These are phyloP conservation scores for Scaptomyza reducta DNA, from an alignment of 2,888 invertebrate genomes.

Conservation along the genomic window DNA sequence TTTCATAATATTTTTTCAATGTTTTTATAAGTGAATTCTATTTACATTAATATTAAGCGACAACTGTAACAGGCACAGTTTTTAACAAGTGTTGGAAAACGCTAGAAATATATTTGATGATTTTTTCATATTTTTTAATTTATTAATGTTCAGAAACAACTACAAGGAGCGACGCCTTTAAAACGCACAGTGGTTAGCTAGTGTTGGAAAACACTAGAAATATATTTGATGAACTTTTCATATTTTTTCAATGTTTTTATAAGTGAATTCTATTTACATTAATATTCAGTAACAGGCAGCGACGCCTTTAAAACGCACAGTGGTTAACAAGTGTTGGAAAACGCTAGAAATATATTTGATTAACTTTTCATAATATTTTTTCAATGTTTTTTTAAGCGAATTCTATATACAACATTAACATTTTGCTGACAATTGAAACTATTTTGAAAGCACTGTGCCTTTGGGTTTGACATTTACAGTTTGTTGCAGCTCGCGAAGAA, in stretches of 20 bases:
- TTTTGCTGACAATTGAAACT: neutral
- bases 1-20: no score
- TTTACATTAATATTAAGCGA: neutral
- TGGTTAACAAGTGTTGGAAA: slow-evolving; percentile 15
- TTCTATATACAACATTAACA: neutral
- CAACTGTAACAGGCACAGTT: no score
- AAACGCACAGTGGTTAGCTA: no score
- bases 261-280: neutral
- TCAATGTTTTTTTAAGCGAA: no score
- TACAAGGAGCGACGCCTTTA: no score
- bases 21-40: neutral
- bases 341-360: neutral
- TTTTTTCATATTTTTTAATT: no score
- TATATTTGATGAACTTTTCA: no score
- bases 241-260: no score
- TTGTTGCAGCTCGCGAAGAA: slow-evolving; percentile 16
- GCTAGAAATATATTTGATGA: neutral
- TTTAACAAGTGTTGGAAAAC: neutral
- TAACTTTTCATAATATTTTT: neutral
- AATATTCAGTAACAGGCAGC: slow-evolving; percentile 10
- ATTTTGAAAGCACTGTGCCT: slow-evolving; percentile 39
- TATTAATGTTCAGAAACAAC: no score
- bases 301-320: slow-evolving; percentile 42
- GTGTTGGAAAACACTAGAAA: no score
- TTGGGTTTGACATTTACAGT: slow-evolving; percentile 65